Evolutionary conservation across 2,888 invertebrate genomes (phyloP), one percentile per base, ranked within the genome.

Genomic region (Neoascia interrupta): DNA sequence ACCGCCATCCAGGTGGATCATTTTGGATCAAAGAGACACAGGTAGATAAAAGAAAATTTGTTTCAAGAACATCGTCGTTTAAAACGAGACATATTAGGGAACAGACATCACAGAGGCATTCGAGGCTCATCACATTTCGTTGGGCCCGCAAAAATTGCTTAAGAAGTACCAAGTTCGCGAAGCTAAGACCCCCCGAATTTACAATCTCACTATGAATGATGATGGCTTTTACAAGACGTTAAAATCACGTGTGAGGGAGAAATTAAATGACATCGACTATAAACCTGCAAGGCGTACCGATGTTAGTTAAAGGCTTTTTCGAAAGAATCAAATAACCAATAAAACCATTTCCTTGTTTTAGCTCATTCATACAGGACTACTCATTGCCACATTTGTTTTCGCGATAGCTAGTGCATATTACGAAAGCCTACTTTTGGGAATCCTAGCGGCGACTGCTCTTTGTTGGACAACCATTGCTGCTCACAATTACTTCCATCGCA

Each of bases 1-100:
- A 92, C 2, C 90, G 89, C 43, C 98, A 98, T 90, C 98, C 98
- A 0, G 97, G 97, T 28, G 96, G 97, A 1, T 84, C 90, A 0
- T 93, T 94, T 85, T 96, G 95, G 95, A 84, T 96, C 53, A 88
- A 89, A 28, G 88, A 93, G 45, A 92, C 94, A 1, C 92, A 93
- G 90, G 95, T 92, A 88, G 16, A 13, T 4, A 16, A 1, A 8
- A 23, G 11, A 18, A 21, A 15, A n/a, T 13, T 34, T 2, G 26
- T 21, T n/a, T 1, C 18, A 0, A n/a, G n/a, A n/a, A n/a, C n/a
- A n/a, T n/a, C n/a, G n/a, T n/a, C n/a, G n/a, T n/a, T n/a, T 8
- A 5, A 13, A 31, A 3, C 21, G 11, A 4, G 13, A 26, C 16
- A 1, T 39, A 10, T 18, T n/a, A 92, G 91, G 95, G 94, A 0